phyloP scores from a whole-genome alignment of 2,797 vertebrate genomes.

The Neosilurus mollespiculum region DNA sequence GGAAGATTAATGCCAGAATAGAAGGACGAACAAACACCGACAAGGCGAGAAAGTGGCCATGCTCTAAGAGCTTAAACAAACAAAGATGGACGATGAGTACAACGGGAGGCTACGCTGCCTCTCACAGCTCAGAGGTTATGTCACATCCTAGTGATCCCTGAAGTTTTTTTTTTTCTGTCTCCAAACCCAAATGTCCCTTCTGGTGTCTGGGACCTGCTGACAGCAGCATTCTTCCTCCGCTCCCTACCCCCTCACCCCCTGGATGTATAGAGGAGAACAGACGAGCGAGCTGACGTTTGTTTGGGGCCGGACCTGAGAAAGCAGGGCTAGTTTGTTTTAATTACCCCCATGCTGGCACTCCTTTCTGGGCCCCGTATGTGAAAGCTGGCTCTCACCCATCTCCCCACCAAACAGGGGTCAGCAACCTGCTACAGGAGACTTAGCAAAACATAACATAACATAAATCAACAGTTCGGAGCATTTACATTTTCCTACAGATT shows the following conservation, averaged over 20 bases:
- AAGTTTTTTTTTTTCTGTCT: conserved; percentile 13
- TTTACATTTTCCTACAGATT: not conserved
- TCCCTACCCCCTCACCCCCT: too few species aligned
- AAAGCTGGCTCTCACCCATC: conserved; percentile 52
- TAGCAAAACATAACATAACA: not conserved
- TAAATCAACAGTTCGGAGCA: not conserved
- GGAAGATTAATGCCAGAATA: conserved; percentile 53
- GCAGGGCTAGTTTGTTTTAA: conserved; percentile 62
- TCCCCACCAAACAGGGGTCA: conserved; percentile 38
- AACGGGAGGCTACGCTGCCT: conserved; percentile 25
- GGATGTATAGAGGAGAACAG: conserved; percentile 37
- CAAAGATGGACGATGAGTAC: conserved; percentile 31
- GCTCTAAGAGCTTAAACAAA: conserved; percentile 53
- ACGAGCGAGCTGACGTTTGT: conserved; percentile 47
- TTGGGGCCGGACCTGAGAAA: conserved; percentile 55
- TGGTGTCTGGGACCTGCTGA: conserved; percentile 27
- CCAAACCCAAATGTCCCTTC: conserved; percentile 42
- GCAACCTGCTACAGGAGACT: not conserved
- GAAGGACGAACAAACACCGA: conserved; percentile 52
- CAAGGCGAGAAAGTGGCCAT: conserved; percentile 44
- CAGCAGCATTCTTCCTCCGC: conserved; percentile 15
- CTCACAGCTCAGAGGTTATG: conserved; percentile 37
- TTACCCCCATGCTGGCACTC: conserved; percentile 59
- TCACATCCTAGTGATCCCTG: conserved; percentile 27
- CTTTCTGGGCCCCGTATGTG: conserved; percentile 52